phyloP scores from a whole-genome alignment of 2,797 vertebrate species.

The Monodelphis domestica region DNA sequence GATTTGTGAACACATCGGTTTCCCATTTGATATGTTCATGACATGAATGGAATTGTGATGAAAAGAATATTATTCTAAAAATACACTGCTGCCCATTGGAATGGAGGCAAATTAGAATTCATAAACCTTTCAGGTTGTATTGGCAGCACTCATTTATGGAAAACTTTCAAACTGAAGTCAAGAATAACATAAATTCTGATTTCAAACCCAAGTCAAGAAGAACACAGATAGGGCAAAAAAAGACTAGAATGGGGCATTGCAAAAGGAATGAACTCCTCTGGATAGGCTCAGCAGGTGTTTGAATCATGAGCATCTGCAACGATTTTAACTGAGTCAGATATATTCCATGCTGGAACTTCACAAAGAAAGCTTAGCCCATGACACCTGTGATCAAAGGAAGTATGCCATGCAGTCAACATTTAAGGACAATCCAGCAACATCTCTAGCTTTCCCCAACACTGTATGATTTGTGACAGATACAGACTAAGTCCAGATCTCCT shows the following conservation, averaged over 20 bases:
- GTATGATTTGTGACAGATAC: conserved; percentile 14
- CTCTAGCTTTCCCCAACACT: conserved; percentile 36
- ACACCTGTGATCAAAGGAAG: conserved; percentile 61
- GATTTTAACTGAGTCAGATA: conserved; percentile 23
- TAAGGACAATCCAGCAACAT: not conserved
- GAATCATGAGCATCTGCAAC: conserved; percentile 46
- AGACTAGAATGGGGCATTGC: conserved; percentile 32
- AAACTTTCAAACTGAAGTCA: conserved; percentile 52
- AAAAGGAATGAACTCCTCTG: conserved; percentile 60
- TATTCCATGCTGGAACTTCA: not conserved
- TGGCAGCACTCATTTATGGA: conserved; percentile 55
- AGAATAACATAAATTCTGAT: not conserved
- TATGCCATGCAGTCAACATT: conserved; percentile 4
- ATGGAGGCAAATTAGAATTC: conserved; percentile 68
- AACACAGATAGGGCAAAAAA: conserved; percentile 65
- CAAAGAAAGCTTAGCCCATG: conserved; percentile 21
- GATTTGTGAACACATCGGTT: conserved; percentile 1
- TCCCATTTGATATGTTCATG: conserved; percentile 52
- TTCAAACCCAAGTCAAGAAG: conserved; percentile 50
- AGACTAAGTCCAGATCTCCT: conserved; percentile 17
- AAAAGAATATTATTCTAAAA: conserved; percentile 69
- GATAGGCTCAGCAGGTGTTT: conserved; percentile 46
- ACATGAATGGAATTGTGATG: conserved; percentile 61
- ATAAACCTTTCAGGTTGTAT: conserved; percentile 66
- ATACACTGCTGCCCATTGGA: conserved; percentile 56